Conservation (phyloP, 2,113 vertebrate species). For the Pristiophorus japonicus region DNA sequence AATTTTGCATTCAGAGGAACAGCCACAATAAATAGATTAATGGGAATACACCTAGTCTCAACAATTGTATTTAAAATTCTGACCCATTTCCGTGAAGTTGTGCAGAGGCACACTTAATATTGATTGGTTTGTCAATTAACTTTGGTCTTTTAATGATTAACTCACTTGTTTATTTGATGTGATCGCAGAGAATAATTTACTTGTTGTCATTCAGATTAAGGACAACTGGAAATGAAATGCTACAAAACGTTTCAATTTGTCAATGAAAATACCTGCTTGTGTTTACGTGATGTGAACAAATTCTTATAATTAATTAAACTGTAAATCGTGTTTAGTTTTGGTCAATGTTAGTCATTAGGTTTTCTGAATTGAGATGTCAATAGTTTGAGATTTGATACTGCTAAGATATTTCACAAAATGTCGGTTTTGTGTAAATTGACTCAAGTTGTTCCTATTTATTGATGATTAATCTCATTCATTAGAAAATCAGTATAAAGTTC, state of each 20-base stretch:
- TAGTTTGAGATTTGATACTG: background rate
- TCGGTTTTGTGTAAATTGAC: background rate
- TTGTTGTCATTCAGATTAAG: conserved; percentile 11
- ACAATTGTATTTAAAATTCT: conserved; percentile 19
- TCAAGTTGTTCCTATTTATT: background rate
- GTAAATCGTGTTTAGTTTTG: background rate
- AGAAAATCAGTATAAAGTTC: background rate
- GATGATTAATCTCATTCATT: background rate
- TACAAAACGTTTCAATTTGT: background rate
- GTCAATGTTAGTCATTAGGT: background rate
- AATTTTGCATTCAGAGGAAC: background rate
- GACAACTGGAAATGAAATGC: background rate
- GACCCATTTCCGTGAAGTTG: background rate
- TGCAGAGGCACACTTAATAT: background rate
- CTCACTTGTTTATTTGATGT: background rate
- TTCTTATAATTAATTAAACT: background rate
- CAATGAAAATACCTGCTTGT: background rate
- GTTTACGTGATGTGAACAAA: background rate
- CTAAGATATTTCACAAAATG: too few relatives aligned
- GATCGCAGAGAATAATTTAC: background rate
- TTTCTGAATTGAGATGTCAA: background rate
- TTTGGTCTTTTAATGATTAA: conserved; percentile 2
- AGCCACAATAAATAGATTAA: conserved; percentile 27
- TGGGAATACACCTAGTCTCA: background rate
- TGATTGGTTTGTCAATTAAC: background rate